phyloP scores from a whole-genome alignment of 2,888 invertebrate genomes.

The Caenorhabditis zanzibari region DNA sequence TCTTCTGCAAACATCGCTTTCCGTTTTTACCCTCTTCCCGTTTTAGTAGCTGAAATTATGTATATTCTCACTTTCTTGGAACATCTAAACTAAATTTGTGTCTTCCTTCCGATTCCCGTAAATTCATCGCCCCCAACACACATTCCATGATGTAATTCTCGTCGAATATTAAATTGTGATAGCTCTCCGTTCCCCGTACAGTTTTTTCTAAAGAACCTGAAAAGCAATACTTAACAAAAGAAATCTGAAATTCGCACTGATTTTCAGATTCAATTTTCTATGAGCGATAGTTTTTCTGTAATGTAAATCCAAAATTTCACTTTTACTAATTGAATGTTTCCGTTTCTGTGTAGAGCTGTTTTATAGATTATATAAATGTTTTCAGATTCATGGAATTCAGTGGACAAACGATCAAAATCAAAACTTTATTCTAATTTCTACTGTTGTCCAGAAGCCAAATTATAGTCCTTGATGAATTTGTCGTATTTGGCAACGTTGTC shows the following conservation, averaged over 20 bases:
- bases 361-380: slow-evolving; percentile 36
- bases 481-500: slow-evolving; percentile 65
- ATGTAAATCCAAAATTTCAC: not conserved
- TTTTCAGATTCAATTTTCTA: slow-evolving; percentile 15
- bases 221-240: slow-evolving; percentile 18
- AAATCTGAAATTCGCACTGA: slow-evolving; percentile 15
- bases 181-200: slow-evolving; percentile 24
- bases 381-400: slow-evolving; percentile 7
- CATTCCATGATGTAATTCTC: slow-evolving; percentile 55
- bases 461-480: slow-evolving; percentile 70
- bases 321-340: slow-evolving; percentile 12
- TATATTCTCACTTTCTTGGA: slow-evolving; percentile 38
- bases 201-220: slow-evolving; percentile 31
- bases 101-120: slow-evolving; percentile 23
- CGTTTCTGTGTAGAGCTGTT: slow-evolving; percentile 7
- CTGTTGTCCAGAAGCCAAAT: slow-evolving; percentile 63
- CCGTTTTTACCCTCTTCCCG: not conserved
- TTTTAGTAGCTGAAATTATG: slow-evolving; percentile 49
- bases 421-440: slow-evolving; percentile 14
- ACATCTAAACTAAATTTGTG: not conserved
- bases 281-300: slow-evolving; percentile 19
- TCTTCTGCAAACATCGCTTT: slow-evolving; percentile 8
- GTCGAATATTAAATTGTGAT: slow-evolving; percentile 41
- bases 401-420: not conserved
- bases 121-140: slow-evolving; percentile 31